Percentiles rank a stretch among this genome's conserved stretches.
Evolutionary conservation across 2,888 invertebrate genomes (phyloP).

Genomic region (Sminthurinus aureus): DNA sequence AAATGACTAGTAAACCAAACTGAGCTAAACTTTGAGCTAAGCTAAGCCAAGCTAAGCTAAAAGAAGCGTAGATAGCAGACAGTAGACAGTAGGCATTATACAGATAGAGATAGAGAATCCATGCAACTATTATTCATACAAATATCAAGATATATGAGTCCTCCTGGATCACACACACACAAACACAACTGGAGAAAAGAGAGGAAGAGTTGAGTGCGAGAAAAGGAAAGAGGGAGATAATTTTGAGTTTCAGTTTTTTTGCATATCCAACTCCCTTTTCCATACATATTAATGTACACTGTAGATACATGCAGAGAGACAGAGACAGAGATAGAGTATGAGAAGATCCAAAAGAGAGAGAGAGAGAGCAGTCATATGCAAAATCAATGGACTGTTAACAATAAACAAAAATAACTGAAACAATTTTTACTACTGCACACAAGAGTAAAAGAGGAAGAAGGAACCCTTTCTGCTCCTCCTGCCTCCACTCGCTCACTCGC

Average conservation of each 20-base stretch:
- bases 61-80: too few relatives aligned
- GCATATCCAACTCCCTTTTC: not conserved
- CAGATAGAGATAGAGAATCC: constrained; percentile 7
- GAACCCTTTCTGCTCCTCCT: constrained; percentile 16
- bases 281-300: not conserved
- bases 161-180: constrained; percentile 32
- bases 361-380: constrained; percentile 30
- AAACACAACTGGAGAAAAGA: not conserved
- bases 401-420: constrained; percentile 51
- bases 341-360: constrained; percentile 14
- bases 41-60: too few relatives aligned
- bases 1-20: not conserved
- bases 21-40: too few relatives aligned
- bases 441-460: too few relatives aligned
- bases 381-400: constrained; percentile 53
- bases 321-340: not conserved
- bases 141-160: constrained; percentile 51
- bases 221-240: not conserved
- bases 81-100: too few relatives aligned
- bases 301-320: too few relatives aligned
- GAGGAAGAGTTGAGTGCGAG: constrained; percentile 16
- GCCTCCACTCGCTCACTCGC: not conserved
- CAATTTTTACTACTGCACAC: constrained; percentile 41
- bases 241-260: not conserved
- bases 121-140: constrained; percentile 47